Evolutionary conservation across 2,888 invertebrate species (phyloP).

Genomic region (Drosophila ochracea): DNA sequence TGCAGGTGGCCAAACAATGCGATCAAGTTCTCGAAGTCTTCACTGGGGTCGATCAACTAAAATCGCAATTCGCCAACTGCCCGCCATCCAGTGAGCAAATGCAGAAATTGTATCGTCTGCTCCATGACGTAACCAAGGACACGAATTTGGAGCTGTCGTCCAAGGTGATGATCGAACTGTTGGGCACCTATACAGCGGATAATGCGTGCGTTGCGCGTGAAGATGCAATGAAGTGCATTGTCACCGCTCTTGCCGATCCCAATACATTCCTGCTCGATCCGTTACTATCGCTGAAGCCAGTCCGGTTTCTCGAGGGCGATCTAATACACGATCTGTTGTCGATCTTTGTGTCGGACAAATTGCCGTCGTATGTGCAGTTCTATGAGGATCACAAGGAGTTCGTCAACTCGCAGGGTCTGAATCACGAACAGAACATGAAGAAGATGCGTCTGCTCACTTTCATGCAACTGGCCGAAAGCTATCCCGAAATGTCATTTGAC

Average conservation of each 20-base stretch:
- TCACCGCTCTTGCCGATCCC: slow-evolving; percentile 97
- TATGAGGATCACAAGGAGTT: slow-evolving; percentile 97
- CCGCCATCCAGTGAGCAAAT: slow-evolving; percentile 95
- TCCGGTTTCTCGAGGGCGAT: slow-evolving; percentile 97
- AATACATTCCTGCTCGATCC: slow-evolving; percentile 98
- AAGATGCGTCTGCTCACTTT: slow-evolving; percentile 98
- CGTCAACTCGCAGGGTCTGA: slow-evolving; percentile 92
- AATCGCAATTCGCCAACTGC: slow-evolving; percentile 91
- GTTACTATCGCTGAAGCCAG: slow-evolving; percentile 95
- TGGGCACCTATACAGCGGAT: slow-evolving; percentile 98
- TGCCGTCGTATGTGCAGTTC: slow-evolving; percentile 96
- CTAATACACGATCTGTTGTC: slow-evolving; percentile 96
- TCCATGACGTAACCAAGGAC: slow-evolving; percentile 95
- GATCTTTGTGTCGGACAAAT: slow-evolving; percentile 97
- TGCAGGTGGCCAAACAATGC: slow-evolving; percentile 94
- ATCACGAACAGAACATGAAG: slow-evolving; percentile 97
- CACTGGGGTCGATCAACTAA: slow-evolving; percentile 93
- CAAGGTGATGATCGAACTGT: slow-evolving; percentile 97
- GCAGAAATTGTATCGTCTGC: slow-evolving; percentile 94
- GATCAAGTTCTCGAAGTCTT: slow-evolving; percentile 94
- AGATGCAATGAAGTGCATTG: slow-evolving; percentile 98
- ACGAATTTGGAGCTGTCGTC: slow-evolving; percentile 95
- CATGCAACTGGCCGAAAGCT: slow-evolving; percentile 98
- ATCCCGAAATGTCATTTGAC: slow-evolving; percentile 96
- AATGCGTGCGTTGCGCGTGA: slow-evolving; percentile 98